Conservation (phyloP, 2,113 vertebrate species). For the Solea senegalensis region DNA sequence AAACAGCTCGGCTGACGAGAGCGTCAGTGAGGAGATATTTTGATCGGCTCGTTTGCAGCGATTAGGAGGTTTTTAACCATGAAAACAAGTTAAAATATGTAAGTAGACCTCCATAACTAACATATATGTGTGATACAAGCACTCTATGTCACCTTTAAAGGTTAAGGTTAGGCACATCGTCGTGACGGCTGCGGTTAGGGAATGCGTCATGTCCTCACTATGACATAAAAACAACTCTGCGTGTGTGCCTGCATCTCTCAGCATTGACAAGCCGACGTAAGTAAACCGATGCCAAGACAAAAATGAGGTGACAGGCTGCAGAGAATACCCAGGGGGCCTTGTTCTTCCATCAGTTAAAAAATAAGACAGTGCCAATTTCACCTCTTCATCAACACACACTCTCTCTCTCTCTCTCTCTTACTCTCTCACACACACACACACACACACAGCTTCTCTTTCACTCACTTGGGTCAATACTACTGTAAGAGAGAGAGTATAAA, state of each 20-base stretch:
- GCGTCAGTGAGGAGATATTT: no score
- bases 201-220: no score
- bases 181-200: no score
- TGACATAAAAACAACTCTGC: background rate
- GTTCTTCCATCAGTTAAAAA: conserved; percentile 70
- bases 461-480: conserved; percentile 60
- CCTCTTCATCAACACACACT: conserved; percentile 41
- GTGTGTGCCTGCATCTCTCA: conserved; percentile 29
- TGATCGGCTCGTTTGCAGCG: no score
- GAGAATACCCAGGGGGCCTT: conserved; percentile 55
- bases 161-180: no score
- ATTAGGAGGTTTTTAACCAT: no score
- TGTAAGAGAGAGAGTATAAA: conserved; percentile 72
- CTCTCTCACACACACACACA: conserved; percentile 9
- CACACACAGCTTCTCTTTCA: conserved; percentile 42
- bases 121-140: no score
- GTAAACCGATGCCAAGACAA: conserved; percentile 44
- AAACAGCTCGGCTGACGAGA: no score
- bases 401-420: conserved; percentile 11
- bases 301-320: conserved; percentile 56
- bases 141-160: no score
- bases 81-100: no score
- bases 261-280: conserved; percentile 54
- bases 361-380: conserved; percentile 63
- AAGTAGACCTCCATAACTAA: no score